Evolutionary conservation across 2,113 vertebrate species (phyloP), one percentile per base, ranked within the genome.

Genomic region (Eublepharis macularius): DNA sequence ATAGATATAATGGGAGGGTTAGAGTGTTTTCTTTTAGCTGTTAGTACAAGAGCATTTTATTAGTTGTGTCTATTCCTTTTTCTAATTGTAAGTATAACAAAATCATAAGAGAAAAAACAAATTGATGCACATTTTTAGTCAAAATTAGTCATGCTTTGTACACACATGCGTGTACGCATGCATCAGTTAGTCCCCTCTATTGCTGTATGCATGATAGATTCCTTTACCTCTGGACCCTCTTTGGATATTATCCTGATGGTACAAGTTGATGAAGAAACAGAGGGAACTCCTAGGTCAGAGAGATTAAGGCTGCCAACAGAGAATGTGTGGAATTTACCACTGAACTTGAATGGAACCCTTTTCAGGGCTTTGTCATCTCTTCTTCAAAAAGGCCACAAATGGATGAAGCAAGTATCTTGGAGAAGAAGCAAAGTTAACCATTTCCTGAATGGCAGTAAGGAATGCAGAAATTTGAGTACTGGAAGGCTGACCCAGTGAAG

Each of bases 291-390:
- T 39, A 75, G 43, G 43, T 24, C 39, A 81, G 57, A 19, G 57
- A 65, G 43, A 69, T 78, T 39, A 66, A 26, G 57, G 19, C 34
- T 49, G n/a, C 76, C 69, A 68, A 26, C 49, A 10, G 68, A 82
- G 80, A 78, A 82, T 74, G 54, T 66, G 39, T 85, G 87, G 83
- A 82, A 89, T 85, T 85, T 81, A 68, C 49, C 77, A n/a, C 34
- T 4, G 41, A 75, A 29, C 54, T 41, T 79, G 80, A 82, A 1
- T 26, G 17, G 49, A 85, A 32, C 3, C 72, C 70, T 17, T 41
- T 19, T 51, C 10, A 45, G 34, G 17, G 19, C 39, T 76, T 81
- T 70, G 66, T 68, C 47, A 43, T 29, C 76, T 57, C 39, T 14
- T 65, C 34, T 26, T 70, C 63, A 21, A 13, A 26, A 72, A 57